Base-by-base conservation (phyloP, 23 tunicate species). In the Botrylloides violaceus region DNA sequence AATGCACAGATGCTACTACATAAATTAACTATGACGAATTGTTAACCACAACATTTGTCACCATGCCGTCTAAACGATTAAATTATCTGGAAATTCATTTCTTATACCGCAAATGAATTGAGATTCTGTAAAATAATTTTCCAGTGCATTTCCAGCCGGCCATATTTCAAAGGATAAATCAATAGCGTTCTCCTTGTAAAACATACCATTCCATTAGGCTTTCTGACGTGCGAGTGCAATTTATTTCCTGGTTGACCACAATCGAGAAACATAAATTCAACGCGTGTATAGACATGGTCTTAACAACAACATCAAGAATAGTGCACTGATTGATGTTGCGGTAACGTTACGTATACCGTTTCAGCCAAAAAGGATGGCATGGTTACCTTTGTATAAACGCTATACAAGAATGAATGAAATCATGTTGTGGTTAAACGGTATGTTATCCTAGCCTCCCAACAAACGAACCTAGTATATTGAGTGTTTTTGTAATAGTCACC, bases 21-120 rank as follows among this genome's bases (percentile, higher is more conserved):
- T n/a, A n/a, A n/a, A n/a, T n/a, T n/a, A n/a, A n/a, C n/a, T n/a
- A n/a, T n/a, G n/a, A n/a, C n/a, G n/a, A n/a, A n/a, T n/a, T n/a
- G n/a, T n/a, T n/a, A n/a, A n/a, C 53, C 53, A 43, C 53, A 43
- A 43, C 53, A 43, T 43, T 43, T 43, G 53, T 43, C 53, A 43
- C 15, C 53, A 15, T 43, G 15, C n/a, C n/a, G n/a, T n/a, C n/a
- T n/a, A n/a, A n/a, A n/a, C n/a, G n/a, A n/a, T n/a, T n/a, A n/a
- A n/a, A n/a, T n/a, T n/a, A n/a, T n/a, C n/a, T n/a, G n/a, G n/a
- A n/a, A n/a, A n/a, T n/a, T n/a, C n/a, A n/a, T n/a, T n/a, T n/a
- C n/a, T n/a, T n/a, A n/a, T n/a, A n/a, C n/a, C n/a, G n/a, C n/a
- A n/a, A n/a, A n/a, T n/a, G n/a, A n/a, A n/a, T n/a, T n/a, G n/a